phyloP scores from a whole-genome alignment of 1,140 invertebrate genomes.

The Oppia nitens region DNA sequence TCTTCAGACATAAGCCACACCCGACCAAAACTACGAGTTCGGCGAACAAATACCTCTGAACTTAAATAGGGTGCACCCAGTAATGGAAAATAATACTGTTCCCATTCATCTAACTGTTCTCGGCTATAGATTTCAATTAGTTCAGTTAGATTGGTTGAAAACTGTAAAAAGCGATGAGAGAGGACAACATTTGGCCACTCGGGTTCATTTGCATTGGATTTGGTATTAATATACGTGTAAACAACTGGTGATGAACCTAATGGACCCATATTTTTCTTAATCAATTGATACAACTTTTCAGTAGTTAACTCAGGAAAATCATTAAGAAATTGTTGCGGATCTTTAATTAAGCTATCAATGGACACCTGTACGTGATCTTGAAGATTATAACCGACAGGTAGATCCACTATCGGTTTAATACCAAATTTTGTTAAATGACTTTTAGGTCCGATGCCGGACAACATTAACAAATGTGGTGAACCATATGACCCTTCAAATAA shows the following conservation, averaged over 20 bases:
- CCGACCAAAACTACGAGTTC: constrained; percentile 50
- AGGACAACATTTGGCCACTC: background rate
- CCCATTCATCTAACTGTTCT: background rate
- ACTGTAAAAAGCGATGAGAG: background rate
- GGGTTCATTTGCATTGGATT: background rate
- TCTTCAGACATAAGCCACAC: constrained; percentile 54
- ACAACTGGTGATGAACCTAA: background rate
- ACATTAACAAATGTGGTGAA: constrained; percentile 61
- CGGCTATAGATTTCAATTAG: background rate
- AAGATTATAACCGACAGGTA: constrained; percentile 14
- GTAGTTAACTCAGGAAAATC: background rate
- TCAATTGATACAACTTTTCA: background rate
- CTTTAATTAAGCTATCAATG: background rate
- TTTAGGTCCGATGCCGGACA: constrained; percentile 65
- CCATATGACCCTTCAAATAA: no score
- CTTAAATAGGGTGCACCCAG: background rate
- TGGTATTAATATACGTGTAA: background rate
- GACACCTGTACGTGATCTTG: constrained; percentile 2
- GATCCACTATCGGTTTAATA: constrained; percentile 14
- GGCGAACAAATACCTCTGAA: constrained; percentile 40
- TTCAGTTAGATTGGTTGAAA: background rate
- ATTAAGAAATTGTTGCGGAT: background rate
- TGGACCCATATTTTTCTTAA: background rate
- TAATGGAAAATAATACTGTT: background rate
- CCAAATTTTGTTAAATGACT: constrained; percentile 49